Evolutionary conservation across 1,140 invertebrate genomes (phyloP).

Genomic region (Nasonia vitripennis): DNA sequence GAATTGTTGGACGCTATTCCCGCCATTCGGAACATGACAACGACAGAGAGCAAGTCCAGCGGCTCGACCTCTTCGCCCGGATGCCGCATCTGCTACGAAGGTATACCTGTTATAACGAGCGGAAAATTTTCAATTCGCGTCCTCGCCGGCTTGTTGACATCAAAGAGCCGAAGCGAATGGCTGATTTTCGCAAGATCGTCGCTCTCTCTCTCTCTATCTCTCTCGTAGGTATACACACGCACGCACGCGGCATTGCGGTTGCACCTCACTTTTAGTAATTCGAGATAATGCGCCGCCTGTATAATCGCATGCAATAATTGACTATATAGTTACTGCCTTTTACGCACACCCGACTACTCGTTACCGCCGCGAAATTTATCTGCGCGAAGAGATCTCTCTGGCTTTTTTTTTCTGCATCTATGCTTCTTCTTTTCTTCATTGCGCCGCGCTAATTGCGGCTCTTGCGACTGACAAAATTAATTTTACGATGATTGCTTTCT

Average conservation of each 20-base stretch:
- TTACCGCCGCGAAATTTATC: not conserved
- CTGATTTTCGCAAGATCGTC: not conserved
- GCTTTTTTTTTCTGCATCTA: no score
- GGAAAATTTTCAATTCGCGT: no score
- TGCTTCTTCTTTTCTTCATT: no score
- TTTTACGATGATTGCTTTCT: no score
- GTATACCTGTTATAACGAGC: constrained; percentile 48
- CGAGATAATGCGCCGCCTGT: not conserved
- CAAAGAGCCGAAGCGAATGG: not conserved
- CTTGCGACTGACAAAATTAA: no score
- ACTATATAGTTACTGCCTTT: not conserved
- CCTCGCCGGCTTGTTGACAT: no score
- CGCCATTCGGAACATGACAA: constrained; percentile 45
- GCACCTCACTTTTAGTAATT: constrained; percentile 5
- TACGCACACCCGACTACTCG: not conserved
- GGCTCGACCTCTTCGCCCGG: constrained; percentile 32
- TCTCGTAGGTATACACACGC: not conserved
- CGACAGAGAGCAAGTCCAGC: constrained; percentile 46
- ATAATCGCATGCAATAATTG: not conserved
- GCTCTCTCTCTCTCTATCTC: no score
- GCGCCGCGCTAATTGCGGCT: no score
- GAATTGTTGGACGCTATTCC: not conserved
- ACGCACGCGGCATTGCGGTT: not conserved
- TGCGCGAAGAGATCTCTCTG: no score
- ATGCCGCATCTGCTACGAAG: constrained; percentile 66